Base-by-base conservation (phyloP, 2,888 invertebrate species). In the Cephus pulcher region DNA sequence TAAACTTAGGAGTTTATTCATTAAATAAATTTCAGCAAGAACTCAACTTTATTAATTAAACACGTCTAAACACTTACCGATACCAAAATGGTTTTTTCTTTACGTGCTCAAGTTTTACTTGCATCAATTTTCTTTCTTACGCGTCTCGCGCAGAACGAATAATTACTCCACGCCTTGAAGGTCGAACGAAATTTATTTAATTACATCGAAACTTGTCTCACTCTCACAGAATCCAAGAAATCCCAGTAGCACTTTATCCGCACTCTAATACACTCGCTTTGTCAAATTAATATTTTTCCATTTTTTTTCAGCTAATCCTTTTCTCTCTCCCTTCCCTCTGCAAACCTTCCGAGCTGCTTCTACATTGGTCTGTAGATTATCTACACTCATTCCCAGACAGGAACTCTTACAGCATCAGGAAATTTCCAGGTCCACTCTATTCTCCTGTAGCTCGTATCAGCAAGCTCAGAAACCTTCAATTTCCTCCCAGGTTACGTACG, bases 21-120 rank as follows among this genome's bases (percentile, higher is more conserved):
- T 56, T 56, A 56, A 56, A 56, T 56, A 56, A 56, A 56, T 56
- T 56, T 56, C 23, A 56, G 56, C 56, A 56, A 56, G 56, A 56
- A 56, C 56, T 56, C 56, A 56, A 56, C 79, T 82, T 82, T 78
- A 82, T 80, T 79, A 80, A 83, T 83, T 83, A 83, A 83, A 73
- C 70, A 68, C 76, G 74, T 78, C 77, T 76, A 77, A 80, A 78
- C 56, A 33, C 56, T 56, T 23, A 9, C 9, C 56, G 23, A 56
- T 56, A 23, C 2, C 9, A 23, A 56, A 56, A 56, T 2, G 9
- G 1, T 2, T 56, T 23, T 56, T 56, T 9, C 12, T 35, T 35
- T 23, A 23, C 23, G 2, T 56, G 1, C 23, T 23, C 9, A 9
- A 56, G 23, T 9, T 23, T 2, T 56, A 23, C 56, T 9, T 23